These are phyloP conservation scores for Podarcis cretensis DNA, from an alignment of 2,113 vertebrate species.

Conservation along the genomic window DNA sequence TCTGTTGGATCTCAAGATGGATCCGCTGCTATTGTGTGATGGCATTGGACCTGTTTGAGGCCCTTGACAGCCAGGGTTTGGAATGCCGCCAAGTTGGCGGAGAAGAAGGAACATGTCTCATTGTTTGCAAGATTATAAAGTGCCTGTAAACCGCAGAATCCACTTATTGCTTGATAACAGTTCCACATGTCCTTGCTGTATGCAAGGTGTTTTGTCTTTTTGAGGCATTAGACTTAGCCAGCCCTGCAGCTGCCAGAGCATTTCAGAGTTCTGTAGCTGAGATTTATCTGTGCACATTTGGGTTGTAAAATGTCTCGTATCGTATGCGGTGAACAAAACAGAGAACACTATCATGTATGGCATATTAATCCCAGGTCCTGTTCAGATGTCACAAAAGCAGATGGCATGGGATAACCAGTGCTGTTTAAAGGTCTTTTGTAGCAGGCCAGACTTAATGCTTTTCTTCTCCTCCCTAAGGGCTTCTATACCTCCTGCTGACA, in stretches of 20 bases:
- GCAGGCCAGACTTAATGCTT: not conserved
- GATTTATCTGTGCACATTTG: not conserved
- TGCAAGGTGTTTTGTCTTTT: not conserved
- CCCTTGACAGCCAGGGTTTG: no score
- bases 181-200: not conserved
- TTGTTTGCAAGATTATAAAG: not conserved
- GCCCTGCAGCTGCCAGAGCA: not conserved
- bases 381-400: constrained; percentile 5
- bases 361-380: constrained; percentile 16
- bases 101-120: not conserved
- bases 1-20: no score
- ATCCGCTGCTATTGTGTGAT: no score
- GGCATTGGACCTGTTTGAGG: no score
- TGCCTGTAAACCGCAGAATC: not conserved
- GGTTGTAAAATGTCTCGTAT: not conserved
- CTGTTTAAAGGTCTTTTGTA: constrained; percentile 12
- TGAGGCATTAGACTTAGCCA: not conserved
- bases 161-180: not conserved
- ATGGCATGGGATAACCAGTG: not conserved
- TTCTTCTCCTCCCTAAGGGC: not conserved
- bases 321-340: not conserved
- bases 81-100: no score
- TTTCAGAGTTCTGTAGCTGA: constrained; percentile 1
- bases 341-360: constrained; percentile 1
- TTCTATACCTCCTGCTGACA: constrained; percentile 1